phyloP scores from a whole-genome alignment of 2,797 vertebrate species.

The Oryzias sinensis region DNA sequence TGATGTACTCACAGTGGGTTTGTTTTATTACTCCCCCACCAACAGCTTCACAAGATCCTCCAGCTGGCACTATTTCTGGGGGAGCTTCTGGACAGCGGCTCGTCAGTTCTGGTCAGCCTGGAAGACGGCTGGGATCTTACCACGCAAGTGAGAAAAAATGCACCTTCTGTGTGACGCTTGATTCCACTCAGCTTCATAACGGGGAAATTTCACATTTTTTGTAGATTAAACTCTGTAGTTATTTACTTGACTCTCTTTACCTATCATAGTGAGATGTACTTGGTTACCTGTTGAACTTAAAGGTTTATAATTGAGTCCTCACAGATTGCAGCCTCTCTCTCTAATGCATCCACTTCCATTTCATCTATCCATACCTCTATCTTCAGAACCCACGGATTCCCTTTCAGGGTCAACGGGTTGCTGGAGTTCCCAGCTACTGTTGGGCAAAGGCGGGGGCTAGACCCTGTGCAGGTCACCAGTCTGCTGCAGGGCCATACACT shows the following conservation, averaged over 20 bases:
- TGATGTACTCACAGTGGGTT: conserved; percentile 39
- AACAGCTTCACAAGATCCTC: conserved; percentile 93
- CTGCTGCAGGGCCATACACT: too few relatives aligned
- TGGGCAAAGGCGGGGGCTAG: too few relatives aligned
- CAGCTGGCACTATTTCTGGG: conserved; percentile 89
- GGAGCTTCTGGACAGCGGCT: conserved; percentile 93
- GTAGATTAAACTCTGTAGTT: too few relatives aligned
- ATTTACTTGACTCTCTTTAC: too few relatives aligned
- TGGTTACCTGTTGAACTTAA: neutral
- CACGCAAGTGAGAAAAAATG: conserved; percentile 84
- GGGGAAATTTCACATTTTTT: too few relatives aligned
- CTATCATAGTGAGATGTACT: neutral
- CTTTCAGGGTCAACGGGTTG: too few relatives aligned
- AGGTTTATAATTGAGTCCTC: neutral
- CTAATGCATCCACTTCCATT: neutral
- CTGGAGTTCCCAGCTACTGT: too few relatives aligned
- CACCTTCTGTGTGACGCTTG: conserved; percentile 2
- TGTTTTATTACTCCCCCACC: conserved; percentile 41
- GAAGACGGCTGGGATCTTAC: conserved; percentile 99
- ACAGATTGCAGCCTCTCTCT: neutral
- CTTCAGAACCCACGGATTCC: too few relatives aligned
- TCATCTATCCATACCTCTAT: too few relatives aligned
- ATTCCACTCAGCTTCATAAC: too few relatives aligned
- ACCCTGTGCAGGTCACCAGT: too few relatives aligned
- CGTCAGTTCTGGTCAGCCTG: conserved; percentile 93